These are phyloP conservation scores for Choreutis nemorana DNA, from an alignment of 2,888 invertebrate genomes.

Conservation along the genomic window DNA sequence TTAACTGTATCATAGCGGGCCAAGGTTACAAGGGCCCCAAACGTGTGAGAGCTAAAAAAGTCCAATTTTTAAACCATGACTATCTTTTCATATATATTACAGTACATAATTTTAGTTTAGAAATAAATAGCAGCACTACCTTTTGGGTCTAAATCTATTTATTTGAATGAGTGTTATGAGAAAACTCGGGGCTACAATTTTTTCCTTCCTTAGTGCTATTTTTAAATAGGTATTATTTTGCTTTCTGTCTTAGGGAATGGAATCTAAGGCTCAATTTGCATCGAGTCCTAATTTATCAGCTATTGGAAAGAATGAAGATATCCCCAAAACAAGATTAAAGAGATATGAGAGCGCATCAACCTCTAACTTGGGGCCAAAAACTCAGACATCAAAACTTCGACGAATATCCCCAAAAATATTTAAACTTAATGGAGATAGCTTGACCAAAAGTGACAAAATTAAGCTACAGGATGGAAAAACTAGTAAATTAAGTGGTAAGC, in stretches of 20 bases:
- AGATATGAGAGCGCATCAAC: constrained; percentile 41
- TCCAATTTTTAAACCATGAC: too few relatives aligned
- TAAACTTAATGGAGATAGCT: constrained; percentile 25
- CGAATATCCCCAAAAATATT: constrained; percentile 43
- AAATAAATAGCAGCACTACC: too few relatives aligned
- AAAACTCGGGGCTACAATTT: too few relatives aligned
- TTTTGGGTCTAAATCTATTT: too few relatives aligned
- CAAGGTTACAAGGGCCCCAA: too few relatives aligned
- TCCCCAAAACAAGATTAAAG: constrained; percentile 24
- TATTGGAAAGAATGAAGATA: constrained; percentile 23
- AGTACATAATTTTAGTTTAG: too few relatives aligned
- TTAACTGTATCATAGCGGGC: too few relatives aligned
- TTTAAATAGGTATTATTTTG: too few relatives aligned
- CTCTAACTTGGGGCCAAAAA: constrained; percentile 26
- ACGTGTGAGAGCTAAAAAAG: too few relatives aligned
- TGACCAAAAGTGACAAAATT: constrained; percentile 18
- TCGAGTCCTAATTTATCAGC: constrained; percentile 49
- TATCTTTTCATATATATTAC: too few relatives aligned
- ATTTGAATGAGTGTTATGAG: too few relatives aligned
- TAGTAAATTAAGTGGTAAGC: constrained; percentile 39
- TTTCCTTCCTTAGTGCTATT: too few relatives aligned
- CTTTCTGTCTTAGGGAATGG: constrained; percentile 37
- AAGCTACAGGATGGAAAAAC: constrained; percentile 20
- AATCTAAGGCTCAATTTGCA: constrained; percentile 40
- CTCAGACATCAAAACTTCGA: constrained; percentile 24